Conservation (phyloP, 2,113 vertebrate species). For the Saccopteryx leptura region DNA sequence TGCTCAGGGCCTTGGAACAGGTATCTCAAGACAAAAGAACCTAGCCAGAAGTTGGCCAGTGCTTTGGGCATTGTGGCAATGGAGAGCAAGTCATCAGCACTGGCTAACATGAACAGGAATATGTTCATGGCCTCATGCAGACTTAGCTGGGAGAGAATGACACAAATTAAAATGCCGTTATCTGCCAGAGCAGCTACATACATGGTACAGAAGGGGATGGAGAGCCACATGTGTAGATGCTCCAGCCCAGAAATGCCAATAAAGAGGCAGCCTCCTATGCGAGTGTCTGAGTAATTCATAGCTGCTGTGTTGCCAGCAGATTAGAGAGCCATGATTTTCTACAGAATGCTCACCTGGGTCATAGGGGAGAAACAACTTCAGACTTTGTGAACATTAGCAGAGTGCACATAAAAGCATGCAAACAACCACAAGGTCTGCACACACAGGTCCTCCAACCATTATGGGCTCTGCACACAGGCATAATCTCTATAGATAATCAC, state of each 20-base stretch:
- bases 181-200: background rate
- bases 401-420: background rate
- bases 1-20: slow-evolving; percentile 69
- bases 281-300: slow-evolving; percentile 54
- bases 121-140: slow-evolving; percentile 78
- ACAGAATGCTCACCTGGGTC: background rate
- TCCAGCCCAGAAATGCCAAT: slow-evolving; percentile 78
- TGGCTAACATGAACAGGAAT: slow-evolving; percentile 73
- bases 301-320: background rate
- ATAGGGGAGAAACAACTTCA: background rate
- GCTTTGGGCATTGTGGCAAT: slow-evolving; percentile 80
- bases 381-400: background rate
- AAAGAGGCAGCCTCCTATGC: slow-evolving; percentile 63
- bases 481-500: background rate
- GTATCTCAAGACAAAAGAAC: slow-evolving; percentile 54
- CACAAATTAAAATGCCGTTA: slow-evolving; percentile 57
- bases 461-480: background rate
- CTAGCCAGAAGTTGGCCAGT: slow-evolving; percentile 79
- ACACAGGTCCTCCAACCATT: background rate
- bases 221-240: slow-evolving; percentile 74
- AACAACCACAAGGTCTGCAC: background rate
- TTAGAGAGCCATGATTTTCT: slow-evolving; percentile 32
- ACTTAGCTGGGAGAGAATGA: slow-evolving; percentile 44
- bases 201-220: slow-evolving; percentile 77
- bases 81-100: slow-evolving; percentile 73